A percentile compares a stretch with the other conserved stretches of the same genome.
phyloP scores from a whole-genome alignment of 37 sponge, comb jelly and placozoan species.

The Bolinopsis microptera region DNA sequence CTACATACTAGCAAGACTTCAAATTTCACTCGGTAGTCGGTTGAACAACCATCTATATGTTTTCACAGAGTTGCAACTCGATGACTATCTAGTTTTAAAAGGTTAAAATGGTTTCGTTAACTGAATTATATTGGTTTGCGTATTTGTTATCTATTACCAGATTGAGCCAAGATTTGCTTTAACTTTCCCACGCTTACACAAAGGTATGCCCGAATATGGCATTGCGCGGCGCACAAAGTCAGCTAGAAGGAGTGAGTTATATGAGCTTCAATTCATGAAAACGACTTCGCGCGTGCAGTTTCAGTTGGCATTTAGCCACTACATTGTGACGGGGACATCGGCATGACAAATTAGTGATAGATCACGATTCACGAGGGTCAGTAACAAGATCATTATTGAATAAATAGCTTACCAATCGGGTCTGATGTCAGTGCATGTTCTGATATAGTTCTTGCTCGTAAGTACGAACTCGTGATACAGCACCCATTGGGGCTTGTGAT shows the following conservation, averaged over 20 bases:
- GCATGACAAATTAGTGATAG: neutral
- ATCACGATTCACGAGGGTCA: neutral
- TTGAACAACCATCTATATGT: no score
- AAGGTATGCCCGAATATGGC: neutral
- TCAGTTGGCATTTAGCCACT: no score
- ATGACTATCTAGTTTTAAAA: no score
- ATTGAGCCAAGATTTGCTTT: no score
- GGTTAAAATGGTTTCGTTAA: no score
- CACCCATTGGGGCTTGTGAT: conserved; percentile 99
- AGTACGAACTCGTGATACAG: conserved; percentile 99
- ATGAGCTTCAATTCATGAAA: neutral
- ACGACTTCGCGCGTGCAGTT: neutral
- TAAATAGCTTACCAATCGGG: conserved; percentile 96
- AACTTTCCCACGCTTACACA: neutral
- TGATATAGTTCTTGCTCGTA: conserved; percentile 98
- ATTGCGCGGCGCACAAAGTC: neutral
- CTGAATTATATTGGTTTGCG: no score
- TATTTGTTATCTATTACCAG: no score
- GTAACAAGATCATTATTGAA: neutral
- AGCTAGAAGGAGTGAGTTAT: neutral
- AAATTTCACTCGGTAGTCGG: no score
- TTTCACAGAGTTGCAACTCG: no score
- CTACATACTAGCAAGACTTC: no score
- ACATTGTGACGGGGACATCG: no score
- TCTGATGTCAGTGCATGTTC: conserved; percentile 95